Conservation (phyloP, 2,113 vertebrate genomes). For the Phainopepla nitens region DNA sequence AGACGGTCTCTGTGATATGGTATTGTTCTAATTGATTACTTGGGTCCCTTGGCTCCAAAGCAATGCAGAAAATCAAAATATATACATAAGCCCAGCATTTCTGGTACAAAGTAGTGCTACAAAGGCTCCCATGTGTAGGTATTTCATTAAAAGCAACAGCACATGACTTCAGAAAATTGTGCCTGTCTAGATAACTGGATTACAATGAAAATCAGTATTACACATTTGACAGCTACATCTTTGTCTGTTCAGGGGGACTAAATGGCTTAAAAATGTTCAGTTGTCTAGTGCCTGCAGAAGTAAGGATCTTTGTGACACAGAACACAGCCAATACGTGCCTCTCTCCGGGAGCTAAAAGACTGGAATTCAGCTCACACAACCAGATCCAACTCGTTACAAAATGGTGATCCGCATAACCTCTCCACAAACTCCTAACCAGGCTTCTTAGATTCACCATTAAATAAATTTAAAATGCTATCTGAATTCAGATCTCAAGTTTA, state of each 20-base stretch:
- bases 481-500: not conserved
- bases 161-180: not conserved
- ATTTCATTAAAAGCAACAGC: not conserved
- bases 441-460: not conserved
- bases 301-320: not conserved
- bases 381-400: not conserved
- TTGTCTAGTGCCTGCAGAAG: not conserved
- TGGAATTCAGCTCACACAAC: not conserved
- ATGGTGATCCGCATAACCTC: not conserved
- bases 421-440: not conserved
- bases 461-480: not conserved
- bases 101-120: not conserved
- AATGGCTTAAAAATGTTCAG: not conserved
- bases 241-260: not conserved
- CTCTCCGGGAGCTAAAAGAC: fast-evolving
- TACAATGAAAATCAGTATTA: not conserved
- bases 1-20: not conserved
- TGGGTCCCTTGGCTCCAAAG: not conserved
- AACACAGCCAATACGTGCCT: not conserved
- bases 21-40: not conserved
- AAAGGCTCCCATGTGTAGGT: not conserved
- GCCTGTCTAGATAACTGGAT: not conserved
- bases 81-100: not conserved
- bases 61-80: not conserved
- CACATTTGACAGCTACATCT: not conserved